Base-by-base conservation (phyloP, 1,140 invertebrate species). In the Maconellicoccus hirsutus region DNA sequence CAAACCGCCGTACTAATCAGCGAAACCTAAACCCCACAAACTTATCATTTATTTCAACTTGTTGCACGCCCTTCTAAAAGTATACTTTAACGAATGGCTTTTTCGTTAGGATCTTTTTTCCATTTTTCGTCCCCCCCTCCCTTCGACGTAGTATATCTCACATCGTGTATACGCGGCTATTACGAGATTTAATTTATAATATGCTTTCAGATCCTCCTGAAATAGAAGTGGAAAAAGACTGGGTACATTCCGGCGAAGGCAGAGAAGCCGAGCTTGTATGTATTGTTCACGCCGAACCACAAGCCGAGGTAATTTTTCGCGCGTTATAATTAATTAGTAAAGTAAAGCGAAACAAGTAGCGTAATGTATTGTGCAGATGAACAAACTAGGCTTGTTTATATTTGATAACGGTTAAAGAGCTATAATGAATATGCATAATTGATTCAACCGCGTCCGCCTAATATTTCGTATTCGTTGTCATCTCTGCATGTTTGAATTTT, bases 171-270 rank as follows among this genome's bases (percentile, higher is more conserved):
- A n/a, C n/a, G 6, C 42, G 16, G 4, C 42, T 52, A 16, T 16
- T 52, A 16, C 42, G 16, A 8, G 42, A 16, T 52, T 52, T 8
- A 8, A 52, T 52, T 52, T 52, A 16, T 52, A 16, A 3, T 52
- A 3, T 8, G n/a, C n/a, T 79, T 79, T 22, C 75, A 84, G 83
- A 83, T 79, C 84, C 86, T 12, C 87, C 87, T 26, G 87, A 89
- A 79, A 86, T 89, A 59, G 84, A 84, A 75, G 86, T 88, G 74
- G 84, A 88, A 74, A 79, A 85, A 61, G 86, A 86, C 21, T 88
- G 87, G 85, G 85, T 89, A 19, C 88, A 89, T 77, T 85, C 87
- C 0, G 87, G 87, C 7, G 87, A 89, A 77, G 87, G 87, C 0
- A 86, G 85, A 75, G 82, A 87, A 76, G 87, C 87, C 6, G 86